Base-by-base conservation (phyloP, 2,113 vertebrate genomes). In the Echinops telfairi region DNA sequence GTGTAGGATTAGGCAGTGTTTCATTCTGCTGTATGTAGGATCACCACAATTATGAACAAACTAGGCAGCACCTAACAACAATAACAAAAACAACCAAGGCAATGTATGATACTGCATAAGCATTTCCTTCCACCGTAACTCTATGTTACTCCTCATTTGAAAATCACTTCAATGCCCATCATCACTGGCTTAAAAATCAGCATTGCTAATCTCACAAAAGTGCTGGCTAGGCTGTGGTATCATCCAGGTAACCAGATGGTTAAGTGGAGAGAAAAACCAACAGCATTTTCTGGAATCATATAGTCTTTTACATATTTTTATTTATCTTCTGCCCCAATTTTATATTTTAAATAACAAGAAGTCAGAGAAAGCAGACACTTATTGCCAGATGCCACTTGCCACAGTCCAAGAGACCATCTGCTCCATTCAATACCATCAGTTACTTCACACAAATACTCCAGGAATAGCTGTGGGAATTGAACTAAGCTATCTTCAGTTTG, bases 361-460 rank as follows among this genome's bases (percentile, higher is more conserved):
- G 89, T 95, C 89, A 93, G 58, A 92, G 27, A 86, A 95, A 92
- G 73, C 68, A 91, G 43, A 86, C 70, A 93, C 77, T 89, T 91
- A 73, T 92, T 80, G 92, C 83, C 93, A 96, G 71, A 96, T 96
- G 86, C 83, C 86, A 90, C 71, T 80, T 94, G 33, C 89, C 89
- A 90, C 76, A 90, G 83, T 95, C 88, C 90, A 95, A 92, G 83
- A 92, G 90, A 64, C 93, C 95, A 97, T 97, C 96, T 96, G 88
- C 62, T 92, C 80, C 68, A 57, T 90, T 94, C 93, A 93, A 92
- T 93, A 86, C 66, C 68, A 76, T 81, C 4, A 17, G 62, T 78
- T 88, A 77, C 88, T 94, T 94, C 86, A 90, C 36, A 82, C 77
- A 95, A 92, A 96, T 76, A 75, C 43, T 94, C 73, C 73, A 86